Base-by-base conservation (phyloP, 2,113 vertebrate species). In the Pomatorhinus ruficollis region DNA sequence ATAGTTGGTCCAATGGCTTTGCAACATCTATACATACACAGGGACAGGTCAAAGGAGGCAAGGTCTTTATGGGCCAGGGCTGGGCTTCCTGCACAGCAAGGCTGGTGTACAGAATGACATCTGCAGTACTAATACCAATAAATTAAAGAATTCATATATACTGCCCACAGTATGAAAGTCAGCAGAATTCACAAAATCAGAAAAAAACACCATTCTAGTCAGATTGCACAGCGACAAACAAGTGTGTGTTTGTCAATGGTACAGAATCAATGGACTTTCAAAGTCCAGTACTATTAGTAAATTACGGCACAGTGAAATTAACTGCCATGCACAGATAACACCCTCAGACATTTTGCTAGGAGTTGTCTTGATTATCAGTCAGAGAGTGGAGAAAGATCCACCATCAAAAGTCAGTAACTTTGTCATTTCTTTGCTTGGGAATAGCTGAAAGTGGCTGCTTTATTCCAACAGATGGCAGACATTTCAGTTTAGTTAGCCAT, bases 1-100 rank as follows among this genome's bases (percentile, higher is more conserved):
- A 91, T 23, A 96, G 90, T 72, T 87, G 96, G 97, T 93, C 96
- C 95, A 95, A 94, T 91, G 97, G 95, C 95, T 97, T 97, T 66
- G 92, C 96, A 94, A 98, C 87, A 96, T 37, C 77, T 47, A 95
- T 37, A 83, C 61, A 93, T 69, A 79, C 49, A 53, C 0, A 83
- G 56, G 71, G 83, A 81, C 81, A 80, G 81, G 85, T 65, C 84
- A 72, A 65, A 84, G 83, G 74, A 87, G 45, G 65, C 39, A 39
- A 76, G 74, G 76, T 75, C 56, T 49, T 77, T 35, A 71, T 2
- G 11, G 75, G 87, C 95, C 63, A 75, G 64, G 71, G 81, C 86
- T 82, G 71, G 83, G 72, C 56, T 75, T 92, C 60, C 64, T 42
- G 76, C 82, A 57, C 89, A 87, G 77, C 85, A 85, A 81, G 82